Conservation (phyloP, 1,140 invertebrate genomes). For the Caenorhabditis latens region DNA sequence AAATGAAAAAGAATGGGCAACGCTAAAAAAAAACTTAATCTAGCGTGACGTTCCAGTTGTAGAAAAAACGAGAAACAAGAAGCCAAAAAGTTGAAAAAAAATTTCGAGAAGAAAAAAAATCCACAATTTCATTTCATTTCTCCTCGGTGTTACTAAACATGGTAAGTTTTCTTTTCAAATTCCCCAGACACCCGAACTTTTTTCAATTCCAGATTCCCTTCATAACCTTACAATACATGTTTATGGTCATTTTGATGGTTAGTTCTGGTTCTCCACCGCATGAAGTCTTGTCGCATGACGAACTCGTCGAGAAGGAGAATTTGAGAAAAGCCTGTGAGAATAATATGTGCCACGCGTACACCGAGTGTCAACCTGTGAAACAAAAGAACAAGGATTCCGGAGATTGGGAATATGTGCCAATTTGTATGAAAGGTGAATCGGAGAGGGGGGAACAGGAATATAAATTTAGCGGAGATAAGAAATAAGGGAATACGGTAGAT, state of each 20-base stretch:
- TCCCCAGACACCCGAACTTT: too few relatives aligned
- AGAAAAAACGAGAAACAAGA: slow-evolving; percentile 1
- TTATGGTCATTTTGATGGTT: background rate
- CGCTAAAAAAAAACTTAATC: slow-evolving; percentile 5
- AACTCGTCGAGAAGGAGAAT: background rate
- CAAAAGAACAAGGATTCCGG: background rate
- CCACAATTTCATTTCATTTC: background rate
- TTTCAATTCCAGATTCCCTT: background rate
- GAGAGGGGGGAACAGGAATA: too few relatives aligned
- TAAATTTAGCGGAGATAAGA: too few relatives aligned
- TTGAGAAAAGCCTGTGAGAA: background rate
- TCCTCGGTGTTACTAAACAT: too few relatives aligned
- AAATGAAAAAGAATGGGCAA: background rate
- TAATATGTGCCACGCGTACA: background rate
- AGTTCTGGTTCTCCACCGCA: background rate
- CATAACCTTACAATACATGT: background rate
- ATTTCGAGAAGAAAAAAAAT: background rate
- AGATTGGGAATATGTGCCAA: background rate
- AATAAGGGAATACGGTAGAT: too few relatives aligned
- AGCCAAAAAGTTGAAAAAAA: background rate
- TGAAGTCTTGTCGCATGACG: background rate
- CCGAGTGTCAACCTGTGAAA: slow-evolving; percentile 1
- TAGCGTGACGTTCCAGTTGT: slow-evolving; percentile 11
- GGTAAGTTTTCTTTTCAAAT: background rate
- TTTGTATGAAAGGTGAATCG: slow-evolving; percentile 18